Percentiles rank a stretch among this genome's conserved stretches.
These are phyloP conservation scores for Actinostola sp. DNA, from an alignment of 92 coral and sea anemone genomes.

Conservation along the genomic window DNA sequence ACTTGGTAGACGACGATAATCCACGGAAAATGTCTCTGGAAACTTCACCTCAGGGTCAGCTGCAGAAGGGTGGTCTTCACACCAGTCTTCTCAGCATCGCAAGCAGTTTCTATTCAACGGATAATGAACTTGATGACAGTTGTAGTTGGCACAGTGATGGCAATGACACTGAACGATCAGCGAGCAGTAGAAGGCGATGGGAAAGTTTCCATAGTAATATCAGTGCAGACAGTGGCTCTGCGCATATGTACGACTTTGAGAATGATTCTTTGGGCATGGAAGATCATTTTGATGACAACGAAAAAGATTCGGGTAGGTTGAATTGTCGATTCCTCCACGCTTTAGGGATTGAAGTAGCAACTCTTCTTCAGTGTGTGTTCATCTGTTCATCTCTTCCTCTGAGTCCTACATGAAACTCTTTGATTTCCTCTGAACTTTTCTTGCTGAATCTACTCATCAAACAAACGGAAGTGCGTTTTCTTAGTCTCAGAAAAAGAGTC, in stretches of 20 bases:
- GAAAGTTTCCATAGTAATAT: constrained; percentile 95
- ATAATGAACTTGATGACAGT: constrained; percentile 68
- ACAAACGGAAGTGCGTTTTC: too few species aligned
- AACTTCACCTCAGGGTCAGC: constrained; percentile 25
- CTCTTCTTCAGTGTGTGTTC: too few species aligned
- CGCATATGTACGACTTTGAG: constrained; percentile 84
- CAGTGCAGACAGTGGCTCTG: constrained; percentile 98
- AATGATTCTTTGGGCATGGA: constrained; percentile 66
- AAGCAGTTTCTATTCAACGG: constrained; percentile 71
- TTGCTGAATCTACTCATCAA: too few species aligned
- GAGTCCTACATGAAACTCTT: too few species aligned
- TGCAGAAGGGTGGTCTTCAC: constrained; percentile 55
- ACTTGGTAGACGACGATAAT: constrained; percentile 6
- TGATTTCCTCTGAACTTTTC: too few species aligned
- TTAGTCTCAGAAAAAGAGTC: too few species aligned
- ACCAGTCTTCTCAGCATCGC: constrained; percentile 81
- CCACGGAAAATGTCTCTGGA: constrained; percentile 21
- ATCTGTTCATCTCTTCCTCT: too few species aligned
- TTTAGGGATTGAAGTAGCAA: too few species aligned
- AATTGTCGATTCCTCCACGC: too few species aligned
- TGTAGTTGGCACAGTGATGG: constrained; percentile 56
- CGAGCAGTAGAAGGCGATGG: constrained; percentile 72
- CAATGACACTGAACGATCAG: constrained; percentile 36
- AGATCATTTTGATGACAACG: constrained; percentile 57
- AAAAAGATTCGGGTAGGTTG: constrained; percentile 4